Percentiles rank a stretch among this genome's conserved stretches.
Conservation (phyloP, 2,113 vertebrate genomes). For the Rhinoptilus africanus region DNA sequence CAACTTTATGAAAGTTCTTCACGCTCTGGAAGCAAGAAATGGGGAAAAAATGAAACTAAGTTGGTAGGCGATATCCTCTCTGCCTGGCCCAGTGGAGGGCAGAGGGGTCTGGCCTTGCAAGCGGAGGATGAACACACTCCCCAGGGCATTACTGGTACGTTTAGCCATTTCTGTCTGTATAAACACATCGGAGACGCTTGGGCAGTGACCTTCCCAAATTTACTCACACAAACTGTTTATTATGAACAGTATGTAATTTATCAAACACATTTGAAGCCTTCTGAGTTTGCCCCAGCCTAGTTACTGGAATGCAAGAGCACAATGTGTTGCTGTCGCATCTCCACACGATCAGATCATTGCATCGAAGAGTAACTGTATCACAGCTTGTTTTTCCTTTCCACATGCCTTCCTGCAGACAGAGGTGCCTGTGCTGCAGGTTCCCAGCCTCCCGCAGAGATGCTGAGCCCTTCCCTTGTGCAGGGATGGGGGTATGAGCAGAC, state of each 20-base stretch:
- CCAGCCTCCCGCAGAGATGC: neutral
- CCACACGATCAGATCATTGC: neutral
- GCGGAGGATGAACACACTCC: rapidly evolving
- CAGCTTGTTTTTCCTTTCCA: neutral
- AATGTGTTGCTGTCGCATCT: neutral
- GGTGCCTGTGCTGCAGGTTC: neutral
- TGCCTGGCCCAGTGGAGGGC: neutral
- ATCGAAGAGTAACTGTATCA: neutral
- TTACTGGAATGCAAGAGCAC: neutral
- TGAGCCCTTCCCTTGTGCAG: neutral
- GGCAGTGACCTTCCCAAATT: neutral
- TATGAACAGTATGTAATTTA: neutral
- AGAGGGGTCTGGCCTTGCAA: neutral
- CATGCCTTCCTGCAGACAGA: neutral
- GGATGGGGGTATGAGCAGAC: neutral
- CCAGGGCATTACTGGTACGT: neutral
- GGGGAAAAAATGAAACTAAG: neutral
- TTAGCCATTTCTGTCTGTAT: neutral
- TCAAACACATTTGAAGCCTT: neutral
- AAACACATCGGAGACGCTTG: neutral
- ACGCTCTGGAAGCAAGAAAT: neutral
- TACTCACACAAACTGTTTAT: neutral
- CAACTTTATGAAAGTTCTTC: neutral
- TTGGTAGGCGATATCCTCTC: neutral
- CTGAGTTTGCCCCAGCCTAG: neutral